These are phyloP conservation scores for Conomelus anceps DNA, from an alignment of 2,888 invertebrate species.

Conservation along the genomic window DNA sequence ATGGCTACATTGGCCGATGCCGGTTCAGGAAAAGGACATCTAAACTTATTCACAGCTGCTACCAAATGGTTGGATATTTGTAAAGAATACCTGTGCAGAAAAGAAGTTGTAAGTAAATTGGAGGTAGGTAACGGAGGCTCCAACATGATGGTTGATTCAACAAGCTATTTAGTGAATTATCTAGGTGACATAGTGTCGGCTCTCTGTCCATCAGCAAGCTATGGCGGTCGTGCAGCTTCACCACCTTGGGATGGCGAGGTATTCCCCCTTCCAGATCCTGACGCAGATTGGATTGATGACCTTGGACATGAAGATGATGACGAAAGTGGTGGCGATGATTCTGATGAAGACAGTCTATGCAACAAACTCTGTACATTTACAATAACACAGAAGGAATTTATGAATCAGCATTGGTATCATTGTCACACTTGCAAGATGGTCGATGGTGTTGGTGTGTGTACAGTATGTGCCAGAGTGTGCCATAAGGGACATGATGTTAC, in stretches of 20 bases:
- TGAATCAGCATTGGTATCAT: conserved; percentile 98
- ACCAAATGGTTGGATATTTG: conserved; percentile 73
- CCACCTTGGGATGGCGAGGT: conserved; percentile 77
- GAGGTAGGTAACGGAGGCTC: conserved; percentile 45
- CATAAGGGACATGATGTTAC: conserved; percentile 94
- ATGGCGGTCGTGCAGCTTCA: conserved; percentile 47
- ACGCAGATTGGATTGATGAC: conserved; percentile 82
- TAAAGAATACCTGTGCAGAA: conserved; percentile 51
- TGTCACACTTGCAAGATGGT: conserved; percentile 99
- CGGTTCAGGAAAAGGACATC: conserved; percentile 72
- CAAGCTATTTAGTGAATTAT: conserved; percentile 78
- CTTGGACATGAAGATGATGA: conserved; percentile 72
- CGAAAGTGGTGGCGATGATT: conserved; percentile 87
- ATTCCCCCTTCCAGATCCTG: conserved; percentile 56
- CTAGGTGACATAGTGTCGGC: conserved; percentile 66
- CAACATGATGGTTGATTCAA: conserved; percentile 59
- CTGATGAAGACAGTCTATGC: conserved; percentile 85
- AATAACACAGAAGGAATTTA: conserved; percentile 93
- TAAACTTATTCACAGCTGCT: conserved; percentile 68
- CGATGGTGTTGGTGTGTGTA: conserved; percentile 96
- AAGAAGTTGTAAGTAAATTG: conserved; percentile 52
- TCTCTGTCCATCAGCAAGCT: conserved; percentile 43
- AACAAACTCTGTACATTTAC: conserved; percentile 95
- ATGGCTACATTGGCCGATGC: conserved; percentile 82
- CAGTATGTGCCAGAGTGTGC: conserved; percentile 94